A percentile compares a stretch with the other conserved stretches of the same genome.
Conservation (phyloP, 2,113 vertebrate genomes). For the Crotalus tigris region DNA sequence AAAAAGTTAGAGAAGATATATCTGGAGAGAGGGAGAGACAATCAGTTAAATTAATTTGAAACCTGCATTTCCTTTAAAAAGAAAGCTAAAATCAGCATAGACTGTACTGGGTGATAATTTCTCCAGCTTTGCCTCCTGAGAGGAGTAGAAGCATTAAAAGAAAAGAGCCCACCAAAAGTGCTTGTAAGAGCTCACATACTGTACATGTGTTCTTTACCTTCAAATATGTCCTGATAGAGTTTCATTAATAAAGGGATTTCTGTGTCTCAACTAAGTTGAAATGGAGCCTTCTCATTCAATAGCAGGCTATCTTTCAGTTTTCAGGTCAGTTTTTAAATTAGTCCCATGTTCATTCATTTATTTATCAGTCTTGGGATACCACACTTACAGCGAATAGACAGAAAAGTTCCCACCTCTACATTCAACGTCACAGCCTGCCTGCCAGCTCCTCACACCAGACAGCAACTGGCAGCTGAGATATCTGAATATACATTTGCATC, state of each 20-base stretch:
- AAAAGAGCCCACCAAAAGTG: not conserved
- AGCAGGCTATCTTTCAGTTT: too few relatives aligned
- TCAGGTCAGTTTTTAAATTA: too few relatives aligned
- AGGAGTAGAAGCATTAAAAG: not conserved
- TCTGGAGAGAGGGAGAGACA: not conserved
- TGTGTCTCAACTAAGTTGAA: not conserved
- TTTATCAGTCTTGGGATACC: not conserved
- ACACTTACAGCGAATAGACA: not conserved
- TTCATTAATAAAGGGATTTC: not conserved
- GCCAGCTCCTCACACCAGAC: not conserved
- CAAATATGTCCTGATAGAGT: not conserved
- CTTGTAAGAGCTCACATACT: not conserved
- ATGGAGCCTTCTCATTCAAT: not conserved
- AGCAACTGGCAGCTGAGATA: not conserved
- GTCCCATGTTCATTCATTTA: not conserved
- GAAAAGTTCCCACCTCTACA: not conserved
- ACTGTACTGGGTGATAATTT: not conserved
- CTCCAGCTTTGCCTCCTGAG: not conserved
- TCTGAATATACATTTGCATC: not conserved
- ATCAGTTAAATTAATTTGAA: not conserved
- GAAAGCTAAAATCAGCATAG: not conserved
- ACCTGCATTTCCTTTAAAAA: not conserved
- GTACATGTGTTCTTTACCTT: not conserved
- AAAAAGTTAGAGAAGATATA: not conserved
- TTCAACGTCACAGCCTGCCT: not conserved